phyloP scores from a whole-genome alignment of 2,113 vertebrate genomes.

The Saguinus imperator region DNA sequence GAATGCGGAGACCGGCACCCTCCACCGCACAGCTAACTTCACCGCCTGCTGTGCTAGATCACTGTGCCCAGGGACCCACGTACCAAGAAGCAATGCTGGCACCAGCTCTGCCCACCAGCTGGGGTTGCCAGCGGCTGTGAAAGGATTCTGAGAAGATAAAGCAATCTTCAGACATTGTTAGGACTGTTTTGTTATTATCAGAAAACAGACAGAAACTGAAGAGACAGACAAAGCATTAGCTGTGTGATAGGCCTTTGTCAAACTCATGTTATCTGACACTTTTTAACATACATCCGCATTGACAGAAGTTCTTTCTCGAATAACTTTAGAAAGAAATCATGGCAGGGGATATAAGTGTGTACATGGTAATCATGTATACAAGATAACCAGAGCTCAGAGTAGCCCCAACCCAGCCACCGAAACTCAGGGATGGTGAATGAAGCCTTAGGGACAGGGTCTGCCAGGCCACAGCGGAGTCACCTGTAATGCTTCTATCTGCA shows the following conservation, averaged over 20 bases:
- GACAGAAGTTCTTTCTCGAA: neutral
- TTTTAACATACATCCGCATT: neutral
- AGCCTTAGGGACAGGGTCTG: rapidly evolving
- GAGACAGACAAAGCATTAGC: neutral
- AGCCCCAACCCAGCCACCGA: rapidly evolving
- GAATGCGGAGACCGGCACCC: rapidly evolving
- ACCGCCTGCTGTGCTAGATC: neutral
- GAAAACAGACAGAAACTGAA: neutral
- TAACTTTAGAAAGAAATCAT: neutral
- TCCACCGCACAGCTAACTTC: too few relatives aligned
- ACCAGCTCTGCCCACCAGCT: rapidly evolving
- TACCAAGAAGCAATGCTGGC: neutral
- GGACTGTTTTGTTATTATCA: neutral
- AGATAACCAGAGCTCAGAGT: neutral
- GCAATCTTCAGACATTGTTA: neutral
- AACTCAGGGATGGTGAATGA: neutral
- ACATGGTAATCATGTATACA: neutral
- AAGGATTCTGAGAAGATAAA: neutral
- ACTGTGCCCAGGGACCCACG: neutral
- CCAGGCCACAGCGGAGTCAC: rapidly evolving
- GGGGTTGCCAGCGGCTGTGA: neutral
- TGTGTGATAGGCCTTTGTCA: neutral
- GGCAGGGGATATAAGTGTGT: too few relatives aligned
- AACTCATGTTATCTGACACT: neutral
- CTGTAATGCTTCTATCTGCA: rapidly evolving